Base-by-base conservation (phyloP, 2,113 vertebrate species). In the Zonotrichia leucophrys region DNA sequence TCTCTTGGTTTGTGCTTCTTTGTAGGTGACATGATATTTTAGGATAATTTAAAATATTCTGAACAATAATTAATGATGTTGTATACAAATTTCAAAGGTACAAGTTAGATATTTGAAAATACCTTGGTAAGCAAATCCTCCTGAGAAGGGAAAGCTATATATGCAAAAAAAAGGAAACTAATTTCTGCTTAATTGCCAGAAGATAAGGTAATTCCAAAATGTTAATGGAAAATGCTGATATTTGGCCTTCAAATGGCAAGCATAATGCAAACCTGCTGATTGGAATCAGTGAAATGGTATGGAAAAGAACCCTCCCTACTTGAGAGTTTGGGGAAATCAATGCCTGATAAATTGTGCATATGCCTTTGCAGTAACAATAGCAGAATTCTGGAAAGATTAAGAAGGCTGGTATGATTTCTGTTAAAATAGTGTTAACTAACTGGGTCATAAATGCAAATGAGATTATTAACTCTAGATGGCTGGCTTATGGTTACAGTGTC, bases 191-290 rank as follows among this genome's bases (percentile, higher is more conserved):
- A 92, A 87, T 91, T 89, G 41, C 69, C 73, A 92, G 86, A 76
- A 81, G 56, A 22, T 84, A 80, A 83, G 35, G n/a, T 56, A 78
- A 53, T 94, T 92, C 53, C 33, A 77, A 80, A 92, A 77, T 53
- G 31, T 73, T 88, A 95, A 77, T 88, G 79, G 82, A 87, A 83
- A 62, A 63, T 72, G 41, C 42, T 89, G 42, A 23, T 88, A 81
- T 59, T 92, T 94, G 64, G 47, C 66, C 83, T 94, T 92, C 80
- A 91, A 72, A 78, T 83, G 52, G 64, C 64, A 87, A 90, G 25
- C 49, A 20, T 75, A 68, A 72, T 9, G 18, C 42, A 90, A 41
- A 92, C 10, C 18, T 81, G 24, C 31, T 87, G 81, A 91, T 28
- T 82, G 21, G 69, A 94, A 87, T 92, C 31, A 27, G 66, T 94